Base-by-base conservation (phyloP, 2,113 vertebrate species). In the Sylvicapra grimmia region DNA sequence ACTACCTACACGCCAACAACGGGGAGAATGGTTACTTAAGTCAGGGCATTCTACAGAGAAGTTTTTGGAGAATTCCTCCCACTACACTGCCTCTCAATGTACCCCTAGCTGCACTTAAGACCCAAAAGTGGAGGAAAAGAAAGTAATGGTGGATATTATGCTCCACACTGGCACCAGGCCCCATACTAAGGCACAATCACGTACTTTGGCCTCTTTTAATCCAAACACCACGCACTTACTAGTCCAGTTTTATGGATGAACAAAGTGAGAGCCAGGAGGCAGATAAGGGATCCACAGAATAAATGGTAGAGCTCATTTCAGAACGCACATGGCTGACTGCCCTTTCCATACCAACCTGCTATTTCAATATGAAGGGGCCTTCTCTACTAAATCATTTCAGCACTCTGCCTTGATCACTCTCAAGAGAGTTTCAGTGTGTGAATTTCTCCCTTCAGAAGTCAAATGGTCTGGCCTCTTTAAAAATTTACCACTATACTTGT, bases 71-170 rank as follows among this genome's bases (percentile, higher is more conserved):
- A 25, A 18, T 16, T n/a, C 14, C 25, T 47, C 16, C 77, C 27
- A 6, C 9, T 3, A 3, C 0, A 7, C n/a, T 6, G 3, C 29
- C 12, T 51, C 31, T 77, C 25, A 21, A 3, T 0, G n/a, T 44
- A 33, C 56, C 11, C 44, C 21, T n/a, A 51, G 2, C 12, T 25
- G n/a, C n/a, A 29, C 86, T 10, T 6, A 18, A 36, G 44, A 44
- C 33, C 2, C 82, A 2, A 0, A 1, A 49, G 8, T 47, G 58
- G 31, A 33, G 4, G 58, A 8, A 4, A 27, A 13, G n/a, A 5
- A 40, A 25, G n/a, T 14, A 31, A 13, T 51, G 31, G 23, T 3
- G 36, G 75, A 27, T 4, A 10, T 63, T 80, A 31, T 0, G 15
- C 36, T 33, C 10, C 6, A 21, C 13, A 27, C 53, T 44, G 33